phyloP scores from a whole-genome alignment of 37 sponge, comb jelly and placozoan species.

The Chondrilla cf. caribensis region DNA sequence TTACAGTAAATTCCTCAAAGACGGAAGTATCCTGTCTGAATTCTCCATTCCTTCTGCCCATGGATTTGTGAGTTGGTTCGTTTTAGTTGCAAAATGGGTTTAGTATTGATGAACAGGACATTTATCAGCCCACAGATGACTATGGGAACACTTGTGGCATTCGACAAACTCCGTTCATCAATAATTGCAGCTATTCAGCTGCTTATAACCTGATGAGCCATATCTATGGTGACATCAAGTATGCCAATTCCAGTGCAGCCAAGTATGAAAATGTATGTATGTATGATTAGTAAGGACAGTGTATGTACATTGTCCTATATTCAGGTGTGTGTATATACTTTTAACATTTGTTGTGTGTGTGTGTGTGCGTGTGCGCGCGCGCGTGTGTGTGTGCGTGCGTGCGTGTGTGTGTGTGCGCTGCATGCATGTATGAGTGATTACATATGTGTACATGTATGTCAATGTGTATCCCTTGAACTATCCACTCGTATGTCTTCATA shows the following conservation, averaged over 20 bases:
- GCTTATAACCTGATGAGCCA: slow-evolving; percentile 58
- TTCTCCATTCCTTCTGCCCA: slow-evolving; percentile 65
- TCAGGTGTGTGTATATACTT: background rate
- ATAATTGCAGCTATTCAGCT: slow-evolving; percentile 67
- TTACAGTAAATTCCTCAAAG: slow-evolving; percentile 35
- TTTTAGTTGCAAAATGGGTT: too few species aligned
- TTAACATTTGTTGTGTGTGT: background rate
- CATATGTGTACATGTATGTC: background rate
- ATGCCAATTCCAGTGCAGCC: slow-evolving; percentile 32
- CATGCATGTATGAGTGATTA: background rate
- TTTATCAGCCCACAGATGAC: slow-evolving; percentile 57
- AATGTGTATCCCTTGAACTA: background rate
- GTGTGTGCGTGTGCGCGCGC: too few species aligned
- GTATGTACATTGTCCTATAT: background rate
- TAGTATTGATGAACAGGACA: too few species aligned
- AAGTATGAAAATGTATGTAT: slow-evolving; percentile 44
- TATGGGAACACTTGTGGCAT: slow-evolving; percentile 55
- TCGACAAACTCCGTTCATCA: slow-evolving; percentile 60
- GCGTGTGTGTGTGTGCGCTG: background rate
- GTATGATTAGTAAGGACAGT: too few species aligned
- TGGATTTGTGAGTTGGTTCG: slow-evolving; percentile 23
- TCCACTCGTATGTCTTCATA: background rate
- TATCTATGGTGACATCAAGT: slow-evolving; percentile 66
- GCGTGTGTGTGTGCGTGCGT: too few species aligned
- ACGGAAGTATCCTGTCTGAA: slow-evolving; percentile 13